Evolutionary conservation across 2,888 invertebrate species (phyloP).

Genomic region (Torymus aiolomorphi): DNA sequence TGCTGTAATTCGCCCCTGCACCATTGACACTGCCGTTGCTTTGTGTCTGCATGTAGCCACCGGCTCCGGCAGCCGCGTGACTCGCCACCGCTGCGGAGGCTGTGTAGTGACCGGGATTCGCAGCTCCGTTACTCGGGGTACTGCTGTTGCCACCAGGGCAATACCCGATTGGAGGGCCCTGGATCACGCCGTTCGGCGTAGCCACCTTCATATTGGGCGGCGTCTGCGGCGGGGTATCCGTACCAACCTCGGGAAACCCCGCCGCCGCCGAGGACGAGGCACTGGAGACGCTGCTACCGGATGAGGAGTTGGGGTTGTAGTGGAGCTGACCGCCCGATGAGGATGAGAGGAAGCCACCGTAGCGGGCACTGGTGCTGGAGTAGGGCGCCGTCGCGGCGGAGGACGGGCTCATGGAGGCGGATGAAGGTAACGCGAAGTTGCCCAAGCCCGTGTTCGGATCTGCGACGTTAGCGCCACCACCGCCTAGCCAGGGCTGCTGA

Average conservation of each 20-base stretch:
- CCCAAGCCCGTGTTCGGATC: slow-evolving; percentile 61
- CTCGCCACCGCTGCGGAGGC: slow-evolving; percentile 70
- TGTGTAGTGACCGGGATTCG: slow-evolving; percentile 69
- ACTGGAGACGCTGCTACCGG: slow-evolving; percentile 75
- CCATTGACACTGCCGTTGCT: neutral
- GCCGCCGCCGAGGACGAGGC: slow-evolving; percentile 84
- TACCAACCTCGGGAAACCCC: slow-evolving; percentile 90
- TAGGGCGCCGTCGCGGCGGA: slow-evolving; percentile 75
- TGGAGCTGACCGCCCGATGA: slow-evolving; percentile 73
- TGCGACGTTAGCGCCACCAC: slow-evolving; percentile 59
- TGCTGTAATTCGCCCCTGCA: slow-evolving; percentile 74
- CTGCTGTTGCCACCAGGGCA: slow-evolving; percentile 81
- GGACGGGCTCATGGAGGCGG: slow-evolving; percentile 74
- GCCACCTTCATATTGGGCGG: slow-evolving; percentile 95
- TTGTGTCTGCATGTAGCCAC: slow-evolving; percentile 76
- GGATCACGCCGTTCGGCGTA: slow-evolving; percentile 78
- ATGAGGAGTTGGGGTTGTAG: slow-evolving; percentile 73
- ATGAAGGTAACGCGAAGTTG: slow-evolving; percentile 72
- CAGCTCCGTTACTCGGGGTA: slow-evolving; percentile 60
- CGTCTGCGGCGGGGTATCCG: slow-evolving; percentile 95
- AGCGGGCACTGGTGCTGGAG: slow-evolving; percentile 74
- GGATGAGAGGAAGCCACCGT: slow-evolving; percentile 75
- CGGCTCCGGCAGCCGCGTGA: slow-evolving; percentile 76
- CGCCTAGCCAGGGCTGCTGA: slow-evolving; percentile 75
- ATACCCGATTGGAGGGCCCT: slow-evolving; percentile 80